Conservation (phyloP, 2,797 vertebrate species). For the Hyperoplus immaculatus region DNA sequence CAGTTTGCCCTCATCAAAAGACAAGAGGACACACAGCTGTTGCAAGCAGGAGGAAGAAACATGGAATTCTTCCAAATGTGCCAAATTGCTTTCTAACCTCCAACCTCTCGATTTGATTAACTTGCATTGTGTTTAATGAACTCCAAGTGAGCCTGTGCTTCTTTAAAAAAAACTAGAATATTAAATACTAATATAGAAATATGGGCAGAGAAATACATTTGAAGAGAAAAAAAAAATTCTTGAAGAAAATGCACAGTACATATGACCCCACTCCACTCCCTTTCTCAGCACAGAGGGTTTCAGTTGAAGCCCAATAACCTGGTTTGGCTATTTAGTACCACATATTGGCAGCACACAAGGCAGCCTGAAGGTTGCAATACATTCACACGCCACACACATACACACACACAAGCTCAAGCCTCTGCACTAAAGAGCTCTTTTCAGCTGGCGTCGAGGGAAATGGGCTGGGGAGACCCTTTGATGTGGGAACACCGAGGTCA, state of each 20-base stretch:
- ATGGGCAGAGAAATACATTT: not conserved
- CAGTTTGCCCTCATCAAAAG: constrained; percentile 67
- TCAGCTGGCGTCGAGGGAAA: constrained; percentile 79
- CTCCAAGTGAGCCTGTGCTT: not conserved
- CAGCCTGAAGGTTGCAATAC: constrained; percentile 78
- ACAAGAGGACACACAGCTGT: constrained; percentile 70
- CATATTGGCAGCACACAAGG: constrained; percentile 74
- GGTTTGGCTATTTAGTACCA: constrained; percentile 61
- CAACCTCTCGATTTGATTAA: constrained; percentile 43
- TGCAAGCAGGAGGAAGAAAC: constrained; percentile 51
- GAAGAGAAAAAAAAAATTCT: constrained; percentile 27
- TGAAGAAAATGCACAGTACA: constrained; percentile 51
- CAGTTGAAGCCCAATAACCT: constrained; percentile 61
- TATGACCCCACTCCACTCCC: constrained; percentile 30
- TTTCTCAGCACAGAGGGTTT: constrained; percentile 59
- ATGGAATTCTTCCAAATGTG: constrained; percentile 58
- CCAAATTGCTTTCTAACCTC: constrained; percentile 49
- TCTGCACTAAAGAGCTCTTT: constrained; percentile 80
- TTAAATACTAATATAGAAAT: constrained; percentile 1
- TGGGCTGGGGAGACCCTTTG: constrained; percentile 84
- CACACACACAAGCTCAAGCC: constrained; percentile 68
- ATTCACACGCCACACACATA: constrained; percentile 56
- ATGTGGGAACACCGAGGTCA: constrained; percentile 87
- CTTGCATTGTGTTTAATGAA: constrained; percentile 39
- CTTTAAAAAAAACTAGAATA: constrained; percentile 27